These are phyloP conservation scores for Agrilus cyanescens DNA, from an alignment of 2,888 invertebrate genomes.

Conservation along the genomic window DNA sequence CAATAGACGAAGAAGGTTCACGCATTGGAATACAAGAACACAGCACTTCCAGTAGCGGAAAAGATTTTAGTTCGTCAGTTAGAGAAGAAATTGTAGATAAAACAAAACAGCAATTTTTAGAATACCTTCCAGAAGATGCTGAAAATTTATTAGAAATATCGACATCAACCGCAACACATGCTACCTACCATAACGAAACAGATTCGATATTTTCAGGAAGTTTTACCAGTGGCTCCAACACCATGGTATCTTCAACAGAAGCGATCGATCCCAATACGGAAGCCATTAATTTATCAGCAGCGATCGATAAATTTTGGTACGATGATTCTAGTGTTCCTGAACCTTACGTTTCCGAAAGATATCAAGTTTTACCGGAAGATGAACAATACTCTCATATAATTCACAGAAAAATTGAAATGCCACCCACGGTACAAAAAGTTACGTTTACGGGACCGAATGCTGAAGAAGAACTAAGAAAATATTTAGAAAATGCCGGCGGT, in stretches of 20 bases:
- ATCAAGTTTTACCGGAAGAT: conserved; percentile 34
- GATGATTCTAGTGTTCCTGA: conserved; percentile 31
- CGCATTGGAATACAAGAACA: conserved; percentile 32
- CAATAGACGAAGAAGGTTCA: conserved; percentile 38
- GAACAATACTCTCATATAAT: conserved; percentile 37
- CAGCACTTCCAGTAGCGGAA: conserved; percentile 39
- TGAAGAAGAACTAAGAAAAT: conserved; percentile 38
- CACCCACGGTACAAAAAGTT: conserved; percentile 39
- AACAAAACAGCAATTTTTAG: conserved; percentile 7
- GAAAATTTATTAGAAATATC: conserved; percentile 30
- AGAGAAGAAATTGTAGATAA: conserved; percentile 27
- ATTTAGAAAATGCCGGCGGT: conserved; percentile 36
- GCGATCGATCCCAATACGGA: conserved; percentile 51
- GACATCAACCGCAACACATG: conserved; percentile 69
- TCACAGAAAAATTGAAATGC: conserved; percentile 38
- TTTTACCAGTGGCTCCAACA: conserved; percentile 75
- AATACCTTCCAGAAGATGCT: conserved; percentile 4
- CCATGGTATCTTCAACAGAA: conserved; percentile 68
- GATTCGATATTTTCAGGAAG: conserved; percentile 80
- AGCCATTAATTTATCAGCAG: conserved; percentile 33
- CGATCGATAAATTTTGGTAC: conserved; percentile 37
- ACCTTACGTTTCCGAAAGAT: conserved; percentile 39
- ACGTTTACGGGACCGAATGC: conserved; percentile 43
- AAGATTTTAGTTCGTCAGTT: conserved; percentile 36
- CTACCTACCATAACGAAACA: conserved; percentile 72